Percentiles rank a stretch among this genome's conserved stretches.
phyloP scores from a whole-genome alignment of 2,797 vertebrate species.

The Prionace glauca region DNA sequence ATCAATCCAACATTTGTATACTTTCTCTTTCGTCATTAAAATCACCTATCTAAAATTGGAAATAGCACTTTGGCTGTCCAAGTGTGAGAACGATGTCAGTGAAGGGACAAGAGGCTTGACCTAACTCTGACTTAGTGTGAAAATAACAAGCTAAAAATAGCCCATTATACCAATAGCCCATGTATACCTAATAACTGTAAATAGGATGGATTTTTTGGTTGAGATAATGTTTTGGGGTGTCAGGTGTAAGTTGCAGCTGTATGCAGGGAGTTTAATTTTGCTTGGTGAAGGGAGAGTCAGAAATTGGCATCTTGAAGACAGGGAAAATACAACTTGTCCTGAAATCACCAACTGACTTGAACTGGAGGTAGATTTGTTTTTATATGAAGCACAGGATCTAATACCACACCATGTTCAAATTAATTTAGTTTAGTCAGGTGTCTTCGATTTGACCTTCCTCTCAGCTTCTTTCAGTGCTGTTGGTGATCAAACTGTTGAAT shows the following conservation, averaged over 20 bases:
- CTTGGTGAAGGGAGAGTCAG: neutral
- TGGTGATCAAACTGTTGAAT: neutral
- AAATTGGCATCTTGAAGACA: neutral
- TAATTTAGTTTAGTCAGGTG: neutral
- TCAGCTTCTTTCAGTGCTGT: neutral
- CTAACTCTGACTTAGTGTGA: neutral
- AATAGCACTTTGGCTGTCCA: neutral
- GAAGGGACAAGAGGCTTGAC: neutral
- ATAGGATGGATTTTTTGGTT: neutral
- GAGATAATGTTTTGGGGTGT: neutral
- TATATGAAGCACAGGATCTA: neutral
- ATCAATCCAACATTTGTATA: neutral
- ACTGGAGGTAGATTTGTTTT: neutral
- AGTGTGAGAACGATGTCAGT: neutral
- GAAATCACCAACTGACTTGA: neutral
- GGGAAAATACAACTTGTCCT: neutral
- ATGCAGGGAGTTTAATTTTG: neutral
- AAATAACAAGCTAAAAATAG: neutral
- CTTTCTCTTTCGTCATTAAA: neutral
- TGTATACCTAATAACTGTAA: no score
- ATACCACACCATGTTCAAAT: neutral
- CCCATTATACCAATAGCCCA: neutral
- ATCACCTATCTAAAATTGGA: neutral
- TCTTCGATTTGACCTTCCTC: neutral
- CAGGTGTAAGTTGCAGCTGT: neutral